A percentile compares a stretch with the other conserved stretches of the same genome.
Conservation (phyloP, 2,113 vertebrate genomes). For the Echinops telfairi region DNA sequence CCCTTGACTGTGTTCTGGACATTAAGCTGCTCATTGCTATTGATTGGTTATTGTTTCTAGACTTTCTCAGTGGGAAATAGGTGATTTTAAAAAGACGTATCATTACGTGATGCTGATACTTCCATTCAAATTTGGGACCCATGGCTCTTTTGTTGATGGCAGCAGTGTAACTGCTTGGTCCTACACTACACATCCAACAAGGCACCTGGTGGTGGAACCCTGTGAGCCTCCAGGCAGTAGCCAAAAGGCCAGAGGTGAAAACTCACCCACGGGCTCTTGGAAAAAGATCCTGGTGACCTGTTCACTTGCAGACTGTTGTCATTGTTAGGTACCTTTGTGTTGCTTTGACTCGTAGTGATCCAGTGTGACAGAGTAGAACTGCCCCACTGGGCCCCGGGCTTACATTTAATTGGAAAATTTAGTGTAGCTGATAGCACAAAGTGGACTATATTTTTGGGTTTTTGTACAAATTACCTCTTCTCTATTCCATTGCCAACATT, state of each 20-base stretch:
- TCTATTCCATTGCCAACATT: background rate
- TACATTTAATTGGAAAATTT: background rate
- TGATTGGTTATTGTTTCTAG: slow-evolving; percentile 11
- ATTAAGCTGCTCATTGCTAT: background rate
- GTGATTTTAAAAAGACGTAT: background rate
- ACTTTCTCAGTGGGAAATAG: slow-evolving; percentile 7
- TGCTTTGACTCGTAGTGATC: background rate
- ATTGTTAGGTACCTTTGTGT: background rate
- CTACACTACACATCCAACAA: background rate
- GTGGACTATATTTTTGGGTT: background rate
- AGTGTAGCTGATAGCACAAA: background rate
- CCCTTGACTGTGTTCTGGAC: background rate
- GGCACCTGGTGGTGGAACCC: background rate
- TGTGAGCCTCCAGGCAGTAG: background rate
- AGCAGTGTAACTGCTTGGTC: background rate
- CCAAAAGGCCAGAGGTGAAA: background rate
- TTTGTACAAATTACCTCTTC: slow-evolving; percentile 20
- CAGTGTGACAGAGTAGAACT: background rate
- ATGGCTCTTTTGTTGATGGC: background rate
- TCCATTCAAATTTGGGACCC: background rate
- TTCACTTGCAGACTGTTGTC: background rate
- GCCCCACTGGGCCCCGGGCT: no score
- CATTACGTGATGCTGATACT: background rate
- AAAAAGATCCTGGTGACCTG: background rate
- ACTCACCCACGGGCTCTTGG: background rate